Conservation (phyloP, 64 coral and sea anemone genomes). For the Platygyra sinensis region DNA sequence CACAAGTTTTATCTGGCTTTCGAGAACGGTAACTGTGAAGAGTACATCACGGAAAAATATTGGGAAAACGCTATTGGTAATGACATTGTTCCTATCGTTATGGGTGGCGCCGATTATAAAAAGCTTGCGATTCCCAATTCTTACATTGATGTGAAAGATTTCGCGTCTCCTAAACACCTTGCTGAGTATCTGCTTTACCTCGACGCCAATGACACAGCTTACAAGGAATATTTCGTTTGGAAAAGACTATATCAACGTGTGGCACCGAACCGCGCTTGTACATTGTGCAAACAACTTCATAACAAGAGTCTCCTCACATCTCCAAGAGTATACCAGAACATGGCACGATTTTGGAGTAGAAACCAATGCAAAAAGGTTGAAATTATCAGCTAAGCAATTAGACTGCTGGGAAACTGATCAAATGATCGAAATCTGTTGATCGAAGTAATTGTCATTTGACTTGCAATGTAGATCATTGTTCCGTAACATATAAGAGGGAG, state of each 20-base stretch:
- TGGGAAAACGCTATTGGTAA: constrained; percentile 68
- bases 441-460: background rate
- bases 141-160: constrained; percentile 72
- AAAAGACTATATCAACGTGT: constrained; percentile 44
- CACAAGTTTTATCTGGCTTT: constrained; percentile 85
- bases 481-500: too few species aligned
- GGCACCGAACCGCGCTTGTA: constrained; percentile 46
- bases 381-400: background rate
- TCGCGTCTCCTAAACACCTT: constrained; percentile 50
- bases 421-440: background rate
- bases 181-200: constrained; percentile 64
- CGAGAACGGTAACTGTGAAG: constrained; percentile 69
- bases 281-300: constrained; percentile 53
- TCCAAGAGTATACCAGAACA: constrained; percentile 21
- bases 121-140: constrained; percentile 68
- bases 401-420: background rate
- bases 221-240: constrained; percentile 66
- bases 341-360: constrained; percentile 34
- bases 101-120: constrained; percentile 62
- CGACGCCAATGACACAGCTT: constrained; percentile 47
- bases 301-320: constrained; percentile 28
- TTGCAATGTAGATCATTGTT: too few species aligned
- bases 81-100: constrained; percentile 60
- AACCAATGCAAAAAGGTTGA: background rate
- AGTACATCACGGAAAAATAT: constrained; percentile 83